A percentile compares a stretch with the other conserved stretches of the same genome.
phyloP scores from a whole-genome alignment of 2,113 vertebrate genomes.

The western clawed frog (Xenopus tropicalis) region UCB_Xtro_10.0 CM004443.2:98623501-98624000 shows the following conservation, averaged over 20 bases:
- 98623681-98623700: not conserved
- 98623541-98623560: too few species aligned
- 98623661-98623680: not conserved
- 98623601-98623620: too few species aligned
- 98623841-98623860: constrained; percentile 8
- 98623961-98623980: not conserved
- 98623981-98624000: not conserved
- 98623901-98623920: constrained; percentile 6
- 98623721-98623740: not conserved
- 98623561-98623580: too few species aligned
- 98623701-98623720: constrained; percentile 15
- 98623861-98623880: constrained; percentile 21
- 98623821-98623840: constrained; percentile 22
- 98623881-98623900: constrained; percentile 11
- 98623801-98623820: constrained; percentile 16
- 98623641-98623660: not conserved
- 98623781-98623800: constrained; percentile 15
- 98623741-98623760: not conserved
- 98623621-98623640: too few species aligned
- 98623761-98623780: constrained; percentile 1
- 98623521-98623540: too few species aligned
- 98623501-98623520: too few species aligned
- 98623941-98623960: constrained; percentile 18
- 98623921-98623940: constrained; percentile 10
- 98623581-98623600: too few species aligned